Conservation (phyloP, 1,140 invertebrate species). For the Drosophila rufa region DNA sequence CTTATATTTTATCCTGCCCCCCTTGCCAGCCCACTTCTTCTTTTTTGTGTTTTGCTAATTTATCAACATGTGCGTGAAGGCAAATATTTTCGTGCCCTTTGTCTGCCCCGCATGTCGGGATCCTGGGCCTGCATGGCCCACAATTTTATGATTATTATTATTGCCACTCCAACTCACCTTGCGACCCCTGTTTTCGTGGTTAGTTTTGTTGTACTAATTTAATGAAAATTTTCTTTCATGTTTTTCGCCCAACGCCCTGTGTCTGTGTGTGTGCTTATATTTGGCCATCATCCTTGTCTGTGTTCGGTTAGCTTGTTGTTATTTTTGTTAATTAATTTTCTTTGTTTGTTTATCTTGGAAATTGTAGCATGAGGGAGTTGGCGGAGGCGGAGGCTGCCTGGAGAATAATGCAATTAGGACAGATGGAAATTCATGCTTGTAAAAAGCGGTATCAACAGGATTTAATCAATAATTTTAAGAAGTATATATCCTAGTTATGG, state of each 20-base stretch:
- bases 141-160: conserved; percentile 70
- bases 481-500: background rate
- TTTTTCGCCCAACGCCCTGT: conserved; percentile 6
- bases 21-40: background rate
- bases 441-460: conserved; percentile 1
- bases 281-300: conserved; percentile 11
- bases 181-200: conserved; percentile 47
- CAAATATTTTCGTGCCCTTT: conserved; percentile 48
- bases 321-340: conserved; percentile 50
- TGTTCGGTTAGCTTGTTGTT: conserved; percentile 34
- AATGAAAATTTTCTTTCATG: conserved; percentile 69
- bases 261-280: conserved; percentile 11
- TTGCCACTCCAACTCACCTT: conserved; percentile 40
- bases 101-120: conserved; percentile 33
- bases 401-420: conserved; percentile 21
- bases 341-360: conserved; percentile 43
- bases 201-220: conserved; percentile 69
- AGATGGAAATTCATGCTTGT: conserved; percentile 7
- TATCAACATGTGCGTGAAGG: conserved; percentile 60
- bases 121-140: conserved; percentile 33
- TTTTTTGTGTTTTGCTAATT: conserved; percentile 52
- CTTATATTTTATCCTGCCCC: conserved; percentile 6
- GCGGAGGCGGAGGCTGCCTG: background rate
- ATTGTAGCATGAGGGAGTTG: conserved; percentile 20
- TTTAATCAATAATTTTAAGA: background rate